phyloP scores from a whole-genome alignment of 1,140 invertebrate species.

The Rhagoletis zephyria region DNA sequence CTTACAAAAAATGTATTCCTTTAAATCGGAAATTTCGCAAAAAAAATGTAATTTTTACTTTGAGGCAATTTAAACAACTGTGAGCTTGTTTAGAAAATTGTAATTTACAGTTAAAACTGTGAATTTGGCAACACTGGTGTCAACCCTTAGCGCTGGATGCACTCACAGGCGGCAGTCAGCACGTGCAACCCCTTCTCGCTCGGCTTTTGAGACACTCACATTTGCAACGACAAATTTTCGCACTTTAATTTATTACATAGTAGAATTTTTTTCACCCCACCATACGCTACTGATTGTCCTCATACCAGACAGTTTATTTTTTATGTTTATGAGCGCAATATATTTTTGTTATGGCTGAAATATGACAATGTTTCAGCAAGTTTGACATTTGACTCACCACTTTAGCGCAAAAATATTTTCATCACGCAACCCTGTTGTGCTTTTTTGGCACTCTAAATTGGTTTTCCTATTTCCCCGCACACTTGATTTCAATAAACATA shows the following conservation, averaged over 20 bases:
- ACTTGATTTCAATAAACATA: too few relatives aligned
- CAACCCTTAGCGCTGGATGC: too few relatives aligned
- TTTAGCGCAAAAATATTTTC: background rate
- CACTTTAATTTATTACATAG: slow-evolving; percentile 20
- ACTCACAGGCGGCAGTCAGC: background rate
- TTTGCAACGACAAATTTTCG: background rate
- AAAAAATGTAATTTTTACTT: too few relatives aligned
- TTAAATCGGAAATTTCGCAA: too few relatives aligned
- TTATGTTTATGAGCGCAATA: slow-evolving; percentile 13
- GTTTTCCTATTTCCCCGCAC: background rate
- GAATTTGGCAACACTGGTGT: too few relatives aligned
- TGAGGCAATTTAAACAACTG: too few relatives aligned
- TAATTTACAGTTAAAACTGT: too few relatives aligned
- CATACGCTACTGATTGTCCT: background rate
- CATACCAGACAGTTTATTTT: background rate
- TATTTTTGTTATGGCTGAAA: slow-evolving; percentile 25
- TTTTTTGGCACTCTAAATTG: slow-evolving; percentile 5
- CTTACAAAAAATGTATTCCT: too few relatives aligned
- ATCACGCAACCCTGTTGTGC: background rate
- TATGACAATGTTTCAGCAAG: background rate
- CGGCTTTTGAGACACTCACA: too few relatives aligned
- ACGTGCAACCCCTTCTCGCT: background rate
- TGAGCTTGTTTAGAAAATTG: too few relatives aligned
- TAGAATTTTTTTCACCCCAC: background rate
- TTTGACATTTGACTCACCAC: background rate